Evolutionary conservation across 2,797 vertebrate genomes (phyloP), one percentile per base, ranked within the genome.

Genomic region (Ctenopoma kingsleyae): DNA sequence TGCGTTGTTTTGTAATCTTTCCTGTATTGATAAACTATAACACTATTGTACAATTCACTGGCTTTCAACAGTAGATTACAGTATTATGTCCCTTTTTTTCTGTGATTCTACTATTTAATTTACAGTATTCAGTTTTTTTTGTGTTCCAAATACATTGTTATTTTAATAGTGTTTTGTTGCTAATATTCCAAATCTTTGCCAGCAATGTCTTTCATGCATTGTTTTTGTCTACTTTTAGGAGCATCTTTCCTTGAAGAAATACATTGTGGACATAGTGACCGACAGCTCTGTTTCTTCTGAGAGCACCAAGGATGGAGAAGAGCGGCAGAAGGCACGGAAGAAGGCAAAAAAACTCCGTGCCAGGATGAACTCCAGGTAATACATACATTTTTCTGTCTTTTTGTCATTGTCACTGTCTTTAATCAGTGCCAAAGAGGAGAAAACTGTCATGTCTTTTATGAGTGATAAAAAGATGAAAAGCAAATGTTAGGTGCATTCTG

Each of bases 161-260:
- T 27, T 48, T 62, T 52, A 46, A 12, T 48, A 38, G 30, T 4
- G 22, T 19, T 19, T n/a, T 59, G 23, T n/a, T 47, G 32, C 12
- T 11, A 35, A 48, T 63, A 8, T 35, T 49, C 2, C 8, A 53
- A 32, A 32, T 8, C 2, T 43, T 46, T 57, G 36, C 20, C 40
- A 19, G 40, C 5, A 16, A 2, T 51, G 16, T 69, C 41, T 61
- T 49, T 61, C 16, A 52, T 76, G 22, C 47, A n/a, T 65, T 51
- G 9, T 79, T 77, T 72, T 76, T 38, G 87, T 92, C 56, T 79
- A 35, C 71, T 91, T 7, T 7, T 80, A 99, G 98, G 98, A 99
- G 72, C 98, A 99, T 88, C 95, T 99, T 57, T 99, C 98, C 52
- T 89, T 98, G 86, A 99, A 98, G 90, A 99, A 99, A 87, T 99